Conservation (phyloP, 2,113 vertebrate genomes). For the Colinus virginianus region DNA sequence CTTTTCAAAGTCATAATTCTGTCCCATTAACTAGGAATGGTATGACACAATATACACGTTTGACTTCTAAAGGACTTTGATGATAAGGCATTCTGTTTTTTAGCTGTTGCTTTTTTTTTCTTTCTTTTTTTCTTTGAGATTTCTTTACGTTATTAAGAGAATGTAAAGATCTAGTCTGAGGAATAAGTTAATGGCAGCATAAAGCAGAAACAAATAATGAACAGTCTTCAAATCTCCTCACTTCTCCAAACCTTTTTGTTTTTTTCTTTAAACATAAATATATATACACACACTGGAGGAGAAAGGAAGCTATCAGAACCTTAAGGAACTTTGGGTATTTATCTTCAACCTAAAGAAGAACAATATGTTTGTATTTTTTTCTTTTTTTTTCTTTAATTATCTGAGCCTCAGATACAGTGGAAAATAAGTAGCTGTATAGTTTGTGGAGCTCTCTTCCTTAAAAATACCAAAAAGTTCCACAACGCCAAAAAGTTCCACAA, state of each 20-base stretch:
- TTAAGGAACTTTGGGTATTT: not conserved
- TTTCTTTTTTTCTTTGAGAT: not conserved
- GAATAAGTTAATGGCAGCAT: not conserved
- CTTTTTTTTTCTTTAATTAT: not conserved
- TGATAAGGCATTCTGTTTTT: not conserved
- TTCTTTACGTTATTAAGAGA: not conserved
- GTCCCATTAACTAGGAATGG: not conserved
- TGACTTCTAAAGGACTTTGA: not conserved
- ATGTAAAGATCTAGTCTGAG: not conserved
- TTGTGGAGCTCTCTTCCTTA: not conserved
- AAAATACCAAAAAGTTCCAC: not conserved
- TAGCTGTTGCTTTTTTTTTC: not conserved
- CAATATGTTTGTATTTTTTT: not conserved
- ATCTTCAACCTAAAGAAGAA: not conserved
- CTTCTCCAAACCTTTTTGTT: not conserved
- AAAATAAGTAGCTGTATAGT: not conserved
- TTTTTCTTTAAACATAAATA: conserved; percentile 9
- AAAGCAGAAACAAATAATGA: not conserved
- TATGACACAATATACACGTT: not conserved
- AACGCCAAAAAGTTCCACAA: not conserved
- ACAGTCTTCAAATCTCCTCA: not conserved
- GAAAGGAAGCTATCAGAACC: not conserved
- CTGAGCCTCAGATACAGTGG: not conserved
- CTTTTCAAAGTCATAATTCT: not conserved
- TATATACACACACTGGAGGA: not conserved